Percentiles rank a stretch among this genome's conserved stretches.
Evolutionary conservation across 2,888 invertebrate genomes (phyloP).

Genomic region (Calameuta pallipes): DNA sequence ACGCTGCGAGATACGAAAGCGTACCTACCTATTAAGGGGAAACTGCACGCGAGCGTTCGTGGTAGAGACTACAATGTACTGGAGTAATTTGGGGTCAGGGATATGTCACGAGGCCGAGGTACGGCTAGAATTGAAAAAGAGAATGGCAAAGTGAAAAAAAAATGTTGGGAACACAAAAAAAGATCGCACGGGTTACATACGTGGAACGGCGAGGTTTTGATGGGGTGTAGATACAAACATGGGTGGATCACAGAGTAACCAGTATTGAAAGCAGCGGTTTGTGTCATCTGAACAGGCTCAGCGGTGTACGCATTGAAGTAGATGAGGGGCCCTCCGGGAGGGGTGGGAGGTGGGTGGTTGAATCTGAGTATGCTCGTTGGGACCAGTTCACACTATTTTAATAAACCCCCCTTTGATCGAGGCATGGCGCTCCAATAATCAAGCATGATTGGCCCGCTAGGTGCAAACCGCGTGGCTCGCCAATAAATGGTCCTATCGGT

Average conservation of each 20-base stretch:
- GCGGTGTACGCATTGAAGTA: not conserved
- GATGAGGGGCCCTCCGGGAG: not conserved
- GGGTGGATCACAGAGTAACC: conserved; percentile 28
- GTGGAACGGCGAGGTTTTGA: not conserved
- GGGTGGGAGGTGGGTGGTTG: no score
- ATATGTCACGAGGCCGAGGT: conserved; percentile 4
- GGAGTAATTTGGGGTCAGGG: conserved; percentile 35
- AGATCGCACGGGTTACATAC: conserved; percentile 16
- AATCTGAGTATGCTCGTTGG: not conserved
- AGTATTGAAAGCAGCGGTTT: conserved; percentile 24
- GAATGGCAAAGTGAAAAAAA: not conserved
- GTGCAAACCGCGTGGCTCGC: conserved; percentile 29
- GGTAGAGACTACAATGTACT: conserved; percentile 33
- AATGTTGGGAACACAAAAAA: conserved; percentile 13
- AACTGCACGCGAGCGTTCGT: conserved; percentile 19
- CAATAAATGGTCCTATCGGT: conserved; percentile 30
- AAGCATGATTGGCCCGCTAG: conserved; percentile 37
- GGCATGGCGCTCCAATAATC: conserved; percentile 27
- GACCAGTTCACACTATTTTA: conserved; percentile 35
- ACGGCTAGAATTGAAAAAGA: not conserved
- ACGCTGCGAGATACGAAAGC: not conserved
- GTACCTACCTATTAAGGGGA: not conserved
- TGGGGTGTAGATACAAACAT: conserved; percentile 11
- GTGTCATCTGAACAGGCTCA: conserved; percentile 40
- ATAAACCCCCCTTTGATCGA: conserved; percentile 41